Percentiles rank a stretch among this genome's conserved stretches.
Conservation (phyloP, 2,113 vertebrate genomes). For the Tichodroma muraria region DNA sequence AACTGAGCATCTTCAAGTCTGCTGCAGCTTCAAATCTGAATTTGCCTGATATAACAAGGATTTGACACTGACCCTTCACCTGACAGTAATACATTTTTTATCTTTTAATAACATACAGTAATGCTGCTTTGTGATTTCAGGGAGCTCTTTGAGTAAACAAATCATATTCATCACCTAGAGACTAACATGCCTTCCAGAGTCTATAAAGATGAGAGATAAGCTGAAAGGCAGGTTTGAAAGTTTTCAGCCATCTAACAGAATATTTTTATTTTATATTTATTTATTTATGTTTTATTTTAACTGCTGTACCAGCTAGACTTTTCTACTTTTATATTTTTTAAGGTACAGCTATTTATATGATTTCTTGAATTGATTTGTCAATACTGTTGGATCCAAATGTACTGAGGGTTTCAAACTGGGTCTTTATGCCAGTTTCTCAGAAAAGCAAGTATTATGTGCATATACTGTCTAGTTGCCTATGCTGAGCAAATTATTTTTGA, state of each 20-base stretch:
- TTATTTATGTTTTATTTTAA: too few relatives aligned
- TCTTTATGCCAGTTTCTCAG: neutral
- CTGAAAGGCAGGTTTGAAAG: neutral
- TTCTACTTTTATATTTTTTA: neutral
- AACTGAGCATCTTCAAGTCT: neutral
- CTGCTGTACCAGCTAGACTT: neutral
- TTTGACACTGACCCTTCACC: conserved; percentile 41
- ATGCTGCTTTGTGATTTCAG: neutral
- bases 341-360: neutral
- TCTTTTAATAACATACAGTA: conserved; percentile 46
- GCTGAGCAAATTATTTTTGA: neutral
- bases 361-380: neutral
- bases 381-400: neutral
- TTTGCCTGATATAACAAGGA: conserved; percentile 4
- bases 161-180: neutral
- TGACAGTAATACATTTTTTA: conserved; percentile 55
- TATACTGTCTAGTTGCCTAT: neutral
- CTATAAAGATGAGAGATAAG: conserved; percentile 24
- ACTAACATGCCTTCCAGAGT: neutral
- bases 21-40: conserved; percentile 21
- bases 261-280: too few relatives aligned
- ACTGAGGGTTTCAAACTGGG: neutral
- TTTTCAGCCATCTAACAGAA: neutral
- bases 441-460: neutral
- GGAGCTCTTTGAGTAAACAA: conserved; percentile 50